These are phyloP conservation scores for Plestiodon gilberti DNA, from an alignment of 2,113 vertebrate species.

Conservation along the genomic window DNA sequence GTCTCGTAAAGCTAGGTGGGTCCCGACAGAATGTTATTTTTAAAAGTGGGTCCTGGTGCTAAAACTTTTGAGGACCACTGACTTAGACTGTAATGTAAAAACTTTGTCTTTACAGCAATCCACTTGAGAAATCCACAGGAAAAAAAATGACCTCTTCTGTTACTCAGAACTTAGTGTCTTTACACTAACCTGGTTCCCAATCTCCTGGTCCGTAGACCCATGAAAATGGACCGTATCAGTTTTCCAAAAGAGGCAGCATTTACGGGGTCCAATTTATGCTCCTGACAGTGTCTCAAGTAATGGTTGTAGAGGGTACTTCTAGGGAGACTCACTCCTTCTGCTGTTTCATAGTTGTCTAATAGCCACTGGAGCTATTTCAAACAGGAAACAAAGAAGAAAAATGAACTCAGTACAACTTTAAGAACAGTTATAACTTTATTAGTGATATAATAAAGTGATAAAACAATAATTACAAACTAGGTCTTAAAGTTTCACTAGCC, in stretches of 20 bases:
- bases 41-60: too few species aligned
- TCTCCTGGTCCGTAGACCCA: slow-evolving; percentile 84
- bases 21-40: too few species aligned
- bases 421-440: slow-evolving; percentile 26
- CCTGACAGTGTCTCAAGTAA: slow-evolving; percentile 86
- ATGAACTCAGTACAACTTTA: slow-evolving; percentile 42
- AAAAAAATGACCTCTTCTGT: neutral
- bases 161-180: slow-evolving; percentile 18
- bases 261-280: slow-evolving; percentile 85
- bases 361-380: slow-evolving; percentile 83
- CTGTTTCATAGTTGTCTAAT: slow-evolving; percentile 87
- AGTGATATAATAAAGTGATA: neutral
- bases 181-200: slow-evolving; percentile 83
- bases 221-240: slow-evolving; percentile 86
- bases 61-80: too few species aligned
- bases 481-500: slow-evolving; percentile 15
- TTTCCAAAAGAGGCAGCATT: slow-evolving; percentile 88
- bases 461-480: slow-evolving; percentile 10
- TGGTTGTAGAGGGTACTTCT: slow-evolving; percentile 87
- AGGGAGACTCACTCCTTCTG: slow-evolving; percentile 86
- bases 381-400: slow-evolving; percentile 57
- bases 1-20: too few species aligned
- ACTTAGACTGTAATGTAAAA: neutral
- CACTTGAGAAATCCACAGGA: neutral
- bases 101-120: neutral